These are phyloP conservation scores for Itoplectis maculator DNA, from an alignment of 2,888 invertebrate genomes.

Conservation along the genomic window DNA sequence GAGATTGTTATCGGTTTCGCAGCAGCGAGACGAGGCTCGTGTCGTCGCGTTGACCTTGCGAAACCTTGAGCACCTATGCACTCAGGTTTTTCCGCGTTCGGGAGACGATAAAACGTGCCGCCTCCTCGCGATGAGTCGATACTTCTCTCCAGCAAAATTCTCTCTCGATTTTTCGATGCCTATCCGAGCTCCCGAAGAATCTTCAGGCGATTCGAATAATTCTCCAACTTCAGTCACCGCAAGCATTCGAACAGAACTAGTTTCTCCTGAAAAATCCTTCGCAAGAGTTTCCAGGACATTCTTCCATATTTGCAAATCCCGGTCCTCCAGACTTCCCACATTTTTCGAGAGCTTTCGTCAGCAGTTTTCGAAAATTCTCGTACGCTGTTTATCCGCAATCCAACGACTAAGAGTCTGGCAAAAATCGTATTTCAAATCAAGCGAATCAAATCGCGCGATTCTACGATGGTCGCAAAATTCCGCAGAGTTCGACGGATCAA, in stretches of 20 bases:
- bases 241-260: background rate
- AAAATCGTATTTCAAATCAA: too few relatives aligned
- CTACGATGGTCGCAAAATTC: constrained; percentile 52
- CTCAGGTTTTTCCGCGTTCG: background rate
- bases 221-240: background rate
- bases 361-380: constrained; percentile 2
- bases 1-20: constrained; percentile 26
- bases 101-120: constrained; percentile 24
- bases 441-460: constrained; percentile 6
- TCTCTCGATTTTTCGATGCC: background rate
- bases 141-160: background rate
- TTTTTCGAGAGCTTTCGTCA: background rate
- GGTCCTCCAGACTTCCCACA: background rate
- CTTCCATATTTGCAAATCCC: background rate
- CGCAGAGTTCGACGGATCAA: constrained; percentile 22
- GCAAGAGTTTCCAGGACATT: constrained; percentile 3
- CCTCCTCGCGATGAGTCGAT: background rate
- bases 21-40: background rate
- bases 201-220: background rate
- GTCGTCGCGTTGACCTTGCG: constrained; percentile 4
- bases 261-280: background rate
- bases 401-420: background rate
- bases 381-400: background rate
- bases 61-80: background rate
- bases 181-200: background rate